phyloP scores from a whole-genome alignment of 1,140 invertebrate species.

The Scylla paramamosain region DNA sequence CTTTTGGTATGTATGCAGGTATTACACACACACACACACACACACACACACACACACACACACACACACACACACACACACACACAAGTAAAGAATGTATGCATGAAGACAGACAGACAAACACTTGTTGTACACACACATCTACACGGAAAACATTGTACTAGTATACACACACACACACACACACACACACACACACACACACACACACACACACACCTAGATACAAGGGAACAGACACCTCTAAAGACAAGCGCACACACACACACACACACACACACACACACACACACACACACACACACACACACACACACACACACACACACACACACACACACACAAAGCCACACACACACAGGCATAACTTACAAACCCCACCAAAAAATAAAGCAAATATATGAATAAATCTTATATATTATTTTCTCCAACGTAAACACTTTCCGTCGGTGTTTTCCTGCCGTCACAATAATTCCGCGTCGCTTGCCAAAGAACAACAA shows the following conservation, averaged over 20 bases:
- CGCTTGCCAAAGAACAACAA: too few relatives aligned
- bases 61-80: slow-evolving; percentile 32
- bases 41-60: slow-evolving; percentile 2
- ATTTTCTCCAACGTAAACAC: too few relatives aligned
- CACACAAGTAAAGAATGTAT: not conserved
- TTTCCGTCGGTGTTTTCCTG: too few relatives aligned
- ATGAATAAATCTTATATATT: not conserved
- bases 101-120: not conserved
- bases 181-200: not conserved
- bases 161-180: not conserved
- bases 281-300: slow-evolving; percentile 32
- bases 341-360: too few relatives aligned
- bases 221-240: too few relatives aligned
- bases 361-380: too few relatives aligned
- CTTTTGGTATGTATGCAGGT: too few relatives aligned
- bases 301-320: slow-evolving; percentile 27
- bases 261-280: slow-evolving; percentile 31
- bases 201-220: not conserved
- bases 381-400: too few relatives aligned
- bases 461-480: too few relatives aligned
- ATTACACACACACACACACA: not conserved
- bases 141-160: too few relatives aligned
- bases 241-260: not conserved
- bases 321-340: not conserved
- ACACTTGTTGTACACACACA: not conserved